Percentiles rank a stretch among this genome's conserved stretches.
phyloP scores from a whole-genome alignment of 2,888 invertebrate species.

The Rotaria sp. region DNA sequence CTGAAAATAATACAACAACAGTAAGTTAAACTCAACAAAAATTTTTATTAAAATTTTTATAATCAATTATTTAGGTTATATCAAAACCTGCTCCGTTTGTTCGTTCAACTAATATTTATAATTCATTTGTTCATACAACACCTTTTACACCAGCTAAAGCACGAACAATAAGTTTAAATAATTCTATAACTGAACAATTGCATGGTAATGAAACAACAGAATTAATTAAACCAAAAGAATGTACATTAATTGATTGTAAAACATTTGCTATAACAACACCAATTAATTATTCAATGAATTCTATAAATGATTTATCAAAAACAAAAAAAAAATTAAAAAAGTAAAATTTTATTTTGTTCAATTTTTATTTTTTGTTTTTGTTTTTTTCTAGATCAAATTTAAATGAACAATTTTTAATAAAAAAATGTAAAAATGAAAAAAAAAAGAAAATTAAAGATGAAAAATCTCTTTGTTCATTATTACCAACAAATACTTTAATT shows the following conservation, averaged over 20 bases:
- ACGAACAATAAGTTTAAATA: not conserved
- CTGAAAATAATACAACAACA: too few relatives aligned
- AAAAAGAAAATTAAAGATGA: constrained; percentile 4
- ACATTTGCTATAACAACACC: not conserved
- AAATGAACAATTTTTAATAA: not conserved
- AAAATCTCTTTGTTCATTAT: not conserved
- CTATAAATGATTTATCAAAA: not conserved
- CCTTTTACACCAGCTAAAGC: not conserved
- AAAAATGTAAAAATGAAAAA: not conserved
- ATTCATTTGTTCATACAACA: constrained; percentile 14
- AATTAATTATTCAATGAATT: not conserved
- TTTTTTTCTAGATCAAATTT: not conserved
- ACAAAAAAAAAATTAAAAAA: not conserved
- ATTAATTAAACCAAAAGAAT: constrained; percentile 1
- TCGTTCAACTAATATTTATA: not conserved
- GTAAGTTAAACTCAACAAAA: too few relatives aligned
- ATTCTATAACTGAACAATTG: not conserved
- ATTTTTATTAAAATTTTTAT: too few relatives aligned
- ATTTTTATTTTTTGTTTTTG: not conserved
- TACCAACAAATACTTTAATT: not conserved
- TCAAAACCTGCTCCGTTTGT: not conserved
- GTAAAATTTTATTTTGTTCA: not conserved
- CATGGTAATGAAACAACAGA: not conserved
- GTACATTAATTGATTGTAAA: not conserved
- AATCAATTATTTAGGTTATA: not conserved